These are phyloP conservation scores for Tor tambroides DNA, from an alignment of 2,113 vertebrate species.

Conservation along the genomic window DNA sequence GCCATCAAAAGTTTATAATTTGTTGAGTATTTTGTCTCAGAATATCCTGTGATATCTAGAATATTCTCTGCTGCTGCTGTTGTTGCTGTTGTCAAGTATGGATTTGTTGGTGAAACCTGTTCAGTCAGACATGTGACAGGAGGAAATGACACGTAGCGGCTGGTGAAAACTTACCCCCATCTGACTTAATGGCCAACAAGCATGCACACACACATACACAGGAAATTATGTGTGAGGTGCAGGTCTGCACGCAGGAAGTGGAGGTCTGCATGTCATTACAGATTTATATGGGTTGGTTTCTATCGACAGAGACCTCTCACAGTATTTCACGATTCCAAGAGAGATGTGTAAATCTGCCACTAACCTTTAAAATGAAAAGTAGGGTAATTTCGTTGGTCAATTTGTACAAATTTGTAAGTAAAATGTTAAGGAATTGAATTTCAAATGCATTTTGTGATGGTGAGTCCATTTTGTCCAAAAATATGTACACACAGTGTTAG, in stretches of 20 bases:
- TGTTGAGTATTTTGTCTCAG: neutral
- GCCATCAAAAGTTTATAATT: conserved; percentile 9
- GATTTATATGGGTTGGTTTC: conserved; percentile 11
- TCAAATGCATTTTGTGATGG: neutral
- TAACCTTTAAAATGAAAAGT: neutral
- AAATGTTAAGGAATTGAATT: neutral
- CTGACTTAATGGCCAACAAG: conserved; percentile 71
- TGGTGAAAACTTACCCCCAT: conserved; percentile 69
- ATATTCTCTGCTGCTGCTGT: neutral
- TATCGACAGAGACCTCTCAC: neutral
- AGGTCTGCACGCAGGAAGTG: conserved; percentile 38
- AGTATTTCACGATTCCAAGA: neutral
- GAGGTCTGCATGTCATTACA: conserved; percentile 8
- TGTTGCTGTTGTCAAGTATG: conserved; percentile 5
- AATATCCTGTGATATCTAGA: conserved; percentile 27
- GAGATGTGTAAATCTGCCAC: neutral
- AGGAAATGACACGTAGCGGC: conserved; percentile 61
- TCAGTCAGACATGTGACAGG: conserved; percentile 53
- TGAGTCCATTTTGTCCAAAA: neutral
- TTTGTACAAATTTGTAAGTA: neutral
- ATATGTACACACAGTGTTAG: neutral
- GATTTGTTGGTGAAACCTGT: conserved; percentile 38
- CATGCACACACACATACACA: conserved; percentile 54
- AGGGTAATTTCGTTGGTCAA: neutral
- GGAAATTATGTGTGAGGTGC: conserved; percentile 71